phyloP scores from a whole-genome alignment of 2,797 vertebrate species.

The Psittacula derbiana region DNA sequence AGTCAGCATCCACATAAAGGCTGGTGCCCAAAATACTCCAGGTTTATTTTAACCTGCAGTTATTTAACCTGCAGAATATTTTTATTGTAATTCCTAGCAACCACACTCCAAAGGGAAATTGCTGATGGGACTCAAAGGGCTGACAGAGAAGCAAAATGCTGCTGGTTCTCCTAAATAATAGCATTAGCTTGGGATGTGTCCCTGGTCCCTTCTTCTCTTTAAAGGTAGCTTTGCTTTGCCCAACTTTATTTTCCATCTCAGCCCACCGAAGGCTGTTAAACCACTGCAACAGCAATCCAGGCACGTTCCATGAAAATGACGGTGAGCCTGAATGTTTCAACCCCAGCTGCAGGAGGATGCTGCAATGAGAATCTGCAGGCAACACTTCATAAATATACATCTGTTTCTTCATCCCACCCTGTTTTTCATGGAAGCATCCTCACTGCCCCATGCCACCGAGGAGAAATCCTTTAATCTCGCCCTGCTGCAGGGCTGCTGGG shows the following conservation, averaged over 20 bases:
- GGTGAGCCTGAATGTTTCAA: neutral
- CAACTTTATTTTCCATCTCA: neutral
- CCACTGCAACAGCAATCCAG: fast-evolving
- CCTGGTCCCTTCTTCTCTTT: neutral
- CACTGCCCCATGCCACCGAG: fast-evolving
- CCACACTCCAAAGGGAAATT: neutral
- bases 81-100: neutral
- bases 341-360: neutral
- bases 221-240: neutral
- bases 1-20: neutral
- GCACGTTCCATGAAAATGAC: neutral
- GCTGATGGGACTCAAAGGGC: neutral
- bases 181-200: neutral
- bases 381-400: neutral
- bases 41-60: neutral
- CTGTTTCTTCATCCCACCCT: neutral
- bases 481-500: neutral
- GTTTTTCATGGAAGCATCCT: neutral
- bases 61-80: neutral
- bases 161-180: neutral
- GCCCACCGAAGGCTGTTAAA: neutral
- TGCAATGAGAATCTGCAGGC: neutral
- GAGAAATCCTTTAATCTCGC: neutral
- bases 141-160: neutral
- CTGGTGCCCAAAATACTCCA: neutral